Evolutionary conservation across 2,113 vertebrate species (phyloP).

Genomic region (Hyaena hyaena): DNA sequence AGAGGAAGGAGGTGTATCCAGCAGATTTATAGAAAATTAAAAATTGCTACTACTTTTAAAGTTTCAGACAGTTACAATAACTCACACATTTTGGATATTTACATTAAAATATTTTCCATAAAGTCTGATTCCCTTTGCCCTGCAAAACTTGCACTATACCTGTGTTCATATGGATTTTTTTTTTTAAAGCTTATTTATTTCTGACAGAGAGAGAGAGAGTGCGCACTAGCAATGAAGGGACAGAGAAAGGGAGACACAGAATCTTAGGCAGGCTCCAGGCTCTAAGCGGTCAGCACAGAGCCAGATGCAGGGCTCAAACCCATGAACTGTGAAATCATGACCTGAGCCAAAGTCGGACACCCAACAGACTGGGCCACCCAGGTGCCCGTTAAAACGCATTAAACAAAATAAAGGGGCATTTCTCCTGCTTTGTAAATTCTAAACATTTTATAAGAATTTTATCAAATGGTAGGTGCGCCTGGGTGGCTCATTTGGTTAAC

Average conservation of each 20-base stretch:
- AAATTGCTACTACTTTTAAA: background rate
- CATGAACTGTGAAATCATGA: no score
- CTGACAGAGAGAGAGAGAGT: no score
- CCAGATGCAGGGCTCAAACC: no score
- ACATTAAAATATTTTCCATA: background rate
- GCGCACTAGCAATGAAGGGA: no score
- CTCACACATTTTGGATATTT: background rate
- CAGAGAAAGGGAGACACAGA: no score
- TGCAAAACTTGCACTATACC: background rate
- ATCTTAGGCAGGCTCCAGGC: no score
- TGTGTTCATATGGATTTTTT: background rate
- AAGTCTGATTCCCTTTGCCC: background rate
- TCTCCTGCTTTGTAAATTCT: background rate
- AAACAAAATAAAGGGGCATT: background rate
- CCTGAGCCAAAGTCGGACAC: no score
- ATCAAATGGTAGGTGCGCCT: background rate
- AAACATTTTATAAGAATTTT: background rate
- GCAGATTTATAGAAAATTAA: background rate
- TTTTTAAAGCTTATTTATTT: no score
- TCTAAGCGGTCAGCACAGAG: no score
- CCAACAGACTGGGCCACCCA: no score
- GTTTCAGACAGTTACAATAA: background rate
- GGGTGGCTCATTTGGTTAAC: no score
- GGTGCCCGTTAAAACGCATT: background rate
- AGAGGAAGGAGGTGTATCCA: background rate